Conservation (phyloP, 2,113 vertebrate species). For the Theristicus caerulescens region DNA sequence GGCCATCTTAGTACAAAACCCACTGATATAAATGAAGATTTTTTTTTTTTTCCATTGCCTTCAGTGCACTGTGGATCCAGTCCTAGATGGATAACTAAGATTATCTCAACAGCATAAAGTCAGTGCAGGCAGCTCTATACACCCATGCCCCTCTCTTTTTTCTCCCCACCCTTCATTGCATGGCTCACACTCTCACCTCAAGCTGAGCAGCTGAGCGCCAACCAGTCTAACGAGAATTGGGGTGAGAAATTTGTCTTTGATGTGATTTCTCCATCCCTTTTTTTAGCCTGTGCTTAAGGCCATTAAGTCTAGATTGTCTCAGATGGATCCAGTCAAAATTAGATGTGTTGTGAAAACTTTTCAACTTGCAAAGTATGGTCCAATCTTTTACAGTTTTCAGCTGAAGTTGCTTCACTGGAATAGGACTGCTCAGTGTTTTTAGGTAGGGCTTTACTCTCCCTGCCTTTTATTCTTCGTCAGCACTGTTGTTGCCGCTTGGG, state of each 20-base stretch:
- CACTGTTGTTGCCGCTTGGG: not conserved
- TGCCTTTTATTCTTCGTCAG: not conserved
- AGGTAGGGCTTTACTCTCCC: not conserved
- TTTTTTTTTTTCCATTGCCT: constrained; percentile 1
- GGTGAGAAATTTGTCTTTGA: not conserved
- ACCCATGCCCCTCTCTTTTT: not conserved
- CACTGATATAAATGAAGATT: not conserved
- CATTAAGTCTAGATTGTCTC: not conserved
- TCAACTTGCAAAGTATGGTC: not conserved
- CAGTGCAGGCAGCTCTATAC: not conserved
- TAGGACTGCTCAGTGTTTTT: not conserved
- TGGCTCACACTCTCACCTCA: not conserved
- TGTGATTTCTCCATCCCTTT: not conserved
- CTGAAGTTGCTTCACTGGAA: not conserved
- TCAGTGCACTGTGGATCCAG: constrained; percentile 5
- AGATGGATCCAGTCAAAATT: not conserved
- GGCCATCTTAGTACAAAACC: not conserved
- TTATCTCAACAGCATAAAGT: constrained; percentile 16
- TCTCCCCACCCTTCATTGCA: not conserved
- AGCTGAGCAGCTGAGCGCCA: not conserved
- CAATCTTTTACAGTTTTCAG: not conserved
- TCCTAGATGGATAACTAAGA: constrained; percentile 3
- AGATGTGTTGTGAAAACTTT: not conserved
- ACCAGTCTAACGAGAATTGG: not conserved
- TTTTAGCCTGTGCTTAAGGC: not conserved